Conservation (phyloP, 2,797 vertebrate species). For the Varecia variegata region DNA sequence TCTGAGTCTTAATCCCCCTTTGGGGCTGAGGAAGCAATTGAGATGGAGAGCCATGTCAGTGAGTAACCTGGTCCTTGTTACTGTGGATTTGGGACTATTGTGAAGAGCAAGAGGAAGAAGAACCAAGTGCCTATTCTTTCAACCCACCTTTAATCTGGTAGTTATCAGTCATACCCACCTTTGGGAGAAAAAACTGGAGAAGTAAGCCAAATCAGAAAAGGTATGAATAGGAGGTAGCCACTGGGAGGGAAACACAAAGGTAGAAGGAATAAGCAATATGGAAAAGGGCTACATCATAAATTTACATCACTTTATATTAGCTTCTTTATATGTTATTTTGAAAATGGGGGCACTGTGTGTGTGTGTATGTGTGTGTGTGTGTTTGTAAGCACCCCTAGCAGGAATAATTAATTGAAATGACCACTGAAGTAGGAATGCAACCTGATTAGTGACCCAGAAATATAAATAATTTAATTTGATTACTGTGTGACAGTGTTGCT, state of each 20-base stretch:
- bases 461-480: slow-evolving; percentile 43
- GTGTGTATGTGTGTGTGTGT: neutral
- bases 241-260: neutral
- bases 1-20: neutral
- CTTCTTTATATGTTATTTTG: slow-evolving; percentile 19
- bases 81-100: neutral
- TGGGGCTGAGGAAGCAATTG: neutral
- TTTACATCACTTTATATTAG: neutral
- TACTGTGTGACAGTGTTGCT: neutral
- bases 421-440: neutral
- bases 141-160: neutral
- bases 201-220: neutral
- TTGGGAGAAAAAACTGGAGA: neutral
- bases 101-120: neutral
- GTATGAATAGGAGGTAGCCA: neutral
- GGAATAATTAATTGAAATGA: slow-evolving; percentile 22
- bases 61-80: neutral
- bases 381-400: neutral
- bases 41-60: neutral
- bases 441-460: slow-evolving; percentile 30
- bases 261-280: neutral
- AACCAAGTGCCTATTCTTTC: neutral
- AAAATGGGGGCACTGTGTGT: neutral
- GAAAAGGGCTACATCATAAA: neutral
- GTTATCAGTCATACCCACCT: neutral